Base-by-base conservation (phyloP, 2,113 vertebrate genomes). In the Grammomys surdaster region DNA sequence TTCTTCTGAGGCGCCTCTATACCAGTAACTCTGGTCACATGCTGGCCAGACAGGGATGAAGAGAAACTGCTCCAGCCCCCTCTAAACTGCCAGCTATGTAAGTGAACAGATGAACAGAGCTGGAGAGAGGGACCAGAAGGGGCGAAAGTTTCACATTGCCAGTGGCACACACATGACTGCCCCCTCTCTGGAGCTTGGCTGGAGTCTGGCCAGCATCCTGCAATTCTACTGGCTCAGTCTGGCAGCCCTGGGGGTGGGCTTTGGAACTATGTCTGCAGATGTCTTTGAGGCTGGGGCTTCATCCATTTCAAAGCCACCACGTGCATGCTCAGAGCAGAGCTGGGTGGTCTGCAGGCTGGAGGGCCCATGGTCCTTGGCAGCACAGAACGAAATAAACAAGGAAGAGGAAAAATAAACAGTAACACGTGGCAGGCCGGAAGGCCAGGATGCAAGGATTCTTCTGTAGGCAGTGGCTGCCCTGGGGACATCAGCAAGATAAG, bases 11-110 rank as follows among this genome's bases (percentile, higher is more conserved):
- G 22, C 5, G 56, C 12, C 9, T 40, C 67, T 48, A 12, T 2
- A 12, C 3, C 3, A 33, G 36, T 67, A 33, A 1, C n/a, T 2
- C 31, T n/a, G 40, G 40, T 19, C 81, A 65, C 14, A 1, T 31
- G 33, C 51, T 4, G 2, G 76, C 43, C 2, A 7, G 48, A 43
- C n/a, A 31, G 10, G 56, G 51, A 0, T 0, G 1, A 1, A 0
- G 12, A n/a, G 60, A 10, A 75, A 26, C 69, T 5, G 9, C 80
- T 24, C 4, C 3, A 8, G 69, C 4, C 13, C 5, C 0, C 1
- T 46, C 40, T 63, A 33, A 17, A 51, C 51, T 46, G 28, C 46
- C 76, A 70, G 31, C 65, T 0, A 1, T 0, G 11, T 3, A 19
- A 84, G 43, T 5, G 28, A 78, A 5, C 16, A 8, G 48, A 22